Evolutionary conservation across 1,140 invertebrate genomes (phyloP).

Genomic region (Aphelinus atriplicis): DNA sequence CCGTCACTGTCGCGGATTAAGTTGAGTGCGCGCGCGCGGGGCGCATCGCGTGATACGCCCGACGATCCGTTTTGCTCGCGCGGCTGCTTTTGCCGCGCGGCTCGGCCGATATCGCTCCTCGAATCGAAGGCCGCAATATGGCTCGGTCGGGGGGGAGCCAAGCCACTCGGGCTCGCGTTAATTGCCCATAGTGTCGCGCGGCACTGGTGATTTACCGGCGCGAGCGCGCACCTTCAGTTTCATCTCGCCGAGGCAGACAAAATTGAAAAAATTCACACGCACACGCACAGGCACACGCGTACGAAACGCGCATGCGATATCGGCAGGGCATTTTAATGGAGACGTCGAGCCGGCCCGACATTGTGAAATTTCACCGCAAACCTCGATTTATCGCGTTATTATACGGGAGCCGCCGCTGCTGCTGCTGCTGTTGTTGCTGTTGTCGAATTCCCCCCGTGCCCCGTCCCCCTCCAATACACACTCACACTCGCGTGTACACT

Average conservation of each 20-base stretch:
- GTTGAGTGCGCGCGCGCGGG: neutral
- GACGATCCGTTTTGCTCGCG: neutral
- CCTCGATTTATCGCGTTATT: slow-evolving; percentile 33
- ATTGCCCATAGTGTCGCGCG: slow-evolving; percentile 10
- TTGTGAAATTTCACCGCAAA: slow-evolving; percentile 27
- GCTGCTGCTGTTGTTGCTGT: neutral
- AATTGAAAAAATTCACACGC: slow-evolving; percentile 2
- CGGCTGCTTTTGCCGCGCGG: too few relatives aligned
- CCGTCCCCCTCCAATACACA: neutral
- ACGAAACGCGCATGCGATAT: neutral
- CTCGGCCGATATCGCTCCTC: neutral
- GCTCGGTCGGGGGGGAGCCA: neutral
- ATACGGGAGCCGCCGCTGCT: slow-evolving; percentile 15
- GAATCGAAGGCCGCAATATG: neutral
- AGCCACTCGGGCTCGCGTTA: neutral
- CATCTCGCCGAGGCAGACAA: neutral
- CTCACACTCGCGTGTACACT: neutral
- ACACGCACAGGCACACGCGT: neutral
- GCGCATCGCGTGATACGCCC: neutral
- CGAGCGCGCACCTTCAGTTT: neutral
- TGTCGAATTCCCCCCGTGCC: neutral
- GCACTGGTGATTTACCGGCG: slow-evolving; percentile 3
- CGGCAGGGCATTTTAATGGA: slow-evolving; percentile 22
- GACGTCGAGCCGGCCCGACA: slow-evolving; percentile 11
- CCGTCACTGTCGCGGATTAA: slow-evolving; percentile 1